These are phyloP conservation scores for Aramus guarauna DNA, from an alignment of 2,113 vertebrate genomes.

Conservation along the genomic window DNA sequence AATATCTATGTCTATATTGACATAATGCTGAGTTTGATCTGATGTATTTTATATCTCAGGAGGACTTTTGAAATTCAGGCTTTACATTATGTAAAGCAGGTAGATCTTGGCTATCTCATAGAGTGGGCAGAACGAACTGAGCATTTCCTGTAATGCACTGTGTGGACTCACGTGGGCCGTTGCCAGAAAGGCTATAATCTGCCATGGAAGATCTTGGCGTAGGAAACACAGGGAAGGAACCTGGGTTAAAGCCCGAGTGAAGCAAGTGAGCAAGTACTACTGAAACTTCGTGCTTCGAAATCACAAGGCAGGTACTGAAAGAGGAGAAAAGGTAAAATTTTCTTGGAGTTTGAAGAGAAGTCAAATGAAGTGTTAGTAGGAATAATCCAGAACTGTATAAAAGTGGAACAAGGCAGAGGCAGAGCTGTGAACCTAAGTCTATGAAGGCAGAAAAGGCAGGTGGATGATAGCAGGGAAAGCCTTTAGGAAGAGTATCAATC, in stretches of 20 bases:
- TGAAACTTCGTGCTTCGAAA: background rate
- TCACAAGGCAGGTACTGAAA: background rate
- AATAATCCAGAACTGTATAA: background rate
- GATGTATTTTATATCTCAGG: background rate
- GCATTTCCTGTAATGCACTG: background rate
- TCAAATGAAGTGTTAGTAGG: background rate
- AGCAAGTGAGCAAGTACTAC: background rate
- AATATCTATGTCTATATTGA: background rate
- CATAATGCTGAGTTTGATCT: background rate
- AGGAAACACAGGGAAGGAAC: background rate
- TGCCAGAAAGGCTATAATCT: background rate
- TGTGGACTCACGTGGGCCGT: background rate
- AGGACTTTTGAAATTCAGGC: background rate
- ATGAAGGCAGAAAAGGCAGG: background rate
- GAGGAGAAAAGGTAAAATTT: background rate
- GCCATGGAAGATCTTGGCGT: background rate
- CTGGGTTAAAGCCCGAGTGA: background rate
- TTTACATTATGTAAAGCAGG: background rate
- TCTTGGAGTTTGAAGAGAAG: background rate
- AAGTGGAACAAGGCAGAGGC: background rate
- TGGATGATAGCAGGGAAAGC: background rate
- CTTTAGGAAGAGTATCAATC: background rate
- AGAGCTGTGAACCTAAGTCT: background rate
- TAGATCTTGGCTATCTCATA: background rate
- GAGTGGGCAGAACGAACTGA: rapidly evolving